Base-by-base conservation (phyloP, 2,113 vertebrate genomes). In the Lamprologus sp. region DNA sequence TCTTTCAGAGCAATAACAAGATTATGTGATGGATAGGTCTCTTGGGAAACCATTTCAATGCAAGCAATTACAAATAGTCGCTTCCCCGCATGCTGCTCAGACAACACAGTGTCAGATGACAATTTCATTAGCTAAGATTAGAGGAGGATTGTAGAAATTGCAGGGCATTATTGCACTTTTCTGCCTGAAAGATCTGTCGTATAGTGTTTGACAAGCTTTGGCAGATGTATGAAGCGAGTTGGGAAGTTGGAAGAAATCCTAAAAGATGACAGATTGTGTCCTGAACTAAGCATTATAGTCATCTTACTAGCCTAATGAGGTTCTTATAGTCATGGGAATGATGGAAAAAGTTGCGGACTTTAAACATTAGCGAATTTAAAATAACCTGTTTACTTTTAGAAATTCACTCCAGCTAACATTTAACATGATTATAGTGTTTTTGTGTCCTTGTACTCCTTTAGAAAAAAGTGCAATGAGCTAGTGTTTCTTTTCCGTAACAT, bases 91-190 rank as follows among this genome's bases (percentile, higher is more conserved):
- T 58, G 49, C 81, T 90, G 92, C 84, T 91, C 92, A 91, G 93
- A 93, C 89, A 80, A 83, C 85, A 54, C 83, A 58, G 85, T 92
- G 92, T 96, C 93, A 90, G 93, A 94, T 94, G 93, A 95, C 94
- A 95, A 93, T 96, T 96, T 96, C 92, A 96, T 97, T 96, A 95
- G 94, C 92, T 85, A 90, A 95, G 94, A 96, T 96, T 92, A 95
- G 87, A 94, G 82, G 88, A 82, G 82, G 94, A 95, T 88, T 93
- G 93, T 49, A 87, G 90, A 92, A 94, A 95, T 95, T 92, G 94
- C 83, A 91, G 88, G 82, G 89, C 87, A 90, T 94, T 95, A 93
- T 96, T 95, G 86, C 81, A 87, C 93, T 92, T 93, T 93, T 85
- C 89, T 91, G 93, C 89, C 89, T 92, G 80, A 92, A 91, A 79